These are phyloP conservation scores for Tokudaia muenninki DNA, from an alignment of 2,797 vertebrate genomes.

Conservation along the genomic window DNA sequence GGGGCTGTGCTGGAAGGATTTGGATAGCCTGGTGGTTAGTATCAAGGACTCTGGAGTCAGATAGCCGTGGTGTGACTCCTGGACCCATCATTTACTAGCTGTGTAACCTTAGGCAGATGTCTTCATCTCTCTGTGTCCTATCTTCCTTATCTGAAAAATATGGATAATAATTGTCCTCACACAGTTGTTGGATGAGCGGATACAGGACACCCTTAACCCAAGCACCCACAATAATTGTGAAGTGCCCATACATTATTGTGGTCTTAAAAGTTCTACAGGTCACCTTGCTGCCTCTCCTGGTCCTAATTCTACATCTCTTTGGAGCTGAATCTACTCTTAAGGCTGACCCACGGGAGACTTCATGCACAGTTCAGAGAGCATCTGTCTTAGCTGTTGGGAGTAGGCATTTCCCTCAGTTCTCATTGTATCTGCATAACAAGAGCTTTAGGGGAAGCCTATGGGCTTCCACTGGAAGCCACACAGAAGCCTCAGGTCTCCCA, in stretches of 20 bases:
- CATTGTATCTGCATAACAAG: not conserved
- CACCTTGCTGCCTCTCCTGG: not conserved
- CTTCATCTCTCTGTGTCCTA: not conserved
- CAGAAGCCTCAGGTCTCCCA: not conserved
- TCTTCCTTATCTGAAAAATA: conserved; percentile 30
- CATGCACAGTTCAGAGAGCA: not conserved
- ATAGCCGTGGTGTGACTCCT: not conserved
- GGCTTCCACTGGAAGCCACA: not conserved
- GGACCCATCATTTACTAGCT: not conserved
- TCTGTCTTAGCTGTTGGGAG: not conserved
- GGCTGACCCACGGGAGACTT: not conserved
- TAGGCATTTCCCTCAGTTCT: not conserved
- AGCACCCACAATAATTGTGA: not conserved
- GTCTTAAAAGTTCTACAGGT: not conserved
- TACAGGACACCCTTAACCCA: not conserved
- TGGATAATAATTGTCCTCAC: not conserved
- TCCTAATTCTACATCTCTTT: not conserved
- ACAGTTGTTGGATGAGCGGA: not conserved
- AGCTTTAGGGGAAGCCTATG: not conserved
- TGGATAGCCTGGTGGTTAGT: not conserved
- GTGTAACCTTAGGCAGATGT: not conserved
- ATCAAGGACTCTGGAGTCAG: not conserved
- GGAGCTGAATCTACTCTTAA: not conserved
- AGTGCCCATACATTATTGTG: not conserved
- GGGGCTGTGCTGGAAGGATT: not conserved